Base-by-base conservation (phyloP, 2,113 vertebrate genomes). In the Noturus placidus region DNA sequence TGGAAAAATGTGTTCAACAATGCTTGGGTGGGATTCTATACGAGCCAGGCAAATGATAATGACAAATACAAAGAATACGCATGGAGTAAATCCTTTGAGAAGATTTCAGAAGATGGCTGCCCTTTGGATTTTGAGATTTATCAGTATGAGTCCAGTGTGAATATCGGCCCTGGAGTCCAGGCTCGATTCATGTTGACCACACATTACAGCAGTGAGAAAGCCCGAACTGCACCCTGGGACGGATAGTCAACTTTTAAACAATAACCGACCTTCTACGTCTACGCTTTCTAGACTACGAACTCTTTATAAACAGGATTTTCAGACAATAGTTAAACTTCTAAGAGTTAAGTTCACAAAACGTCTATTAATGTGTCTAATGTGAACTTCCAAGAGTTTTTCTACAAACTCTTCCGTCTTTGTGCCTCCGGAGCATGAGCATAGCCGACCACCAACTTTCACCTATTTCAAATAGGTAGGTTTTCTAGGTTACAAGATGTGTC, bases 21-120 rank as follows among this genome's bases (percentile, higher is more conserved):
- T 6, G 87, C 89, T 11, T 90, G 89, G 89, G 86, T 90, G 50
- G 86, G 57, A 38, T 80, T 88, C 9, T 88, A 86, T 11, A 35
- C 22, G 1, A 61, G 17, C n/a, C 0, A 10, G 13, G 13, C 42
- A 11, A 61, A 79, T 33, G 4, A 54, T 30, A 86, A 84, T 46
- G 1, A 14, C 0, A 6, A 10, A 0, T 90, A 88, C 72, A 17
- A 69, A 15, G 6, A 2, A 1, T 86, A 79, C 42, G n/a, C 35
- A n/a, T 84, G 81, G 80, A 56, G 4, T n/a, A 2, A 0, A 10
- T 27, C 65, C 0, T 90, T 88, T 74, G 10, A 38, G n/a, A 83
- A 42, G 52, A 65, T 2, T 11, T 33, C 38, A 8, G 15, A 33
- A 0, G n/a, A 54, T 20, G 59, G 59, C 4, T 57, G 27, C 14